phyloP scores from a whole-genome alignment of 2,113 vertebrate species.

The Cephalopholis sonnerati region DNA sequence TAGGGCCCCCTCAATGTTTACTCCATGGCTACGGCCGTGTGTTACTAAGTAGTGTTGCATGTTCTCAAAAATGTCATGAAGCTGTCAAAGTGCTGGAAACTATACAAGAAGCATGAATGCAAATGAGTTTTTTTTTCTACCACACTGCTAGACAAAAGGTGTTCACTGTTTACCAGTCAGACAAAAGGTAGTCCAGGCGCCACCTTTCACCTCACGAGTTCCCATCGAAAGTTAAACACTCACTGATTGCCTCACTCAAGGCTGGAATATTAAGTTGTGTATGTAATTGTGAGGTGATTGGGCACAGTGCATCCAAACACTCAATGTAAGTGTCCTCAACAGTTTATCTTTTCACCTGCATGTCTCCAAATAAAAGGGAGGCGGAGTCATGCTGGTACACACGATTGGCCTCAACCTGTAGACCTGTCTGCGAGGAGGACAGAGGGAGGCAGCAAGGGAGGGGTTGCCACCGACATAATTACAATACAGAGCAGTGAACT shows the following conservation, averaged over 20 bases:
- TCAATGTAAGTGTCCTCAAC: not conserved
- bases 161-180: not conserved
- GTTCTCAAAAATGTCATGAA: not conserved
- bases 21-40: too few relatives aligned
- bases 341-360: slow-evolving; percentile 62
- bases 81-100: not conserved
- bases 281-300: not conserved
- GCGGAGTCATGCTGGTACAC: slow-evolving; percentile 66
- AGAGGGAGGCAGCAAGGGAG: slow-evolving; percentile 65
- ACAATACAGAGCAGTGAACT: slow-evolving; percentile 46
- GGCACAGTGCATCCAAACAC: not conserved
- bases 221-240: not conserved
- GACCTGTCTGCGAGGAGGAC: slow-evolving; percentile 68
- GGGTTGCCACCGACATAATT: slow-evolving; percentile 58
- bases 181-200: not conserved
- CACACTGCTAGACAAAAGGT: not conserved
- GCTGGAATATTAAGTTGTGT: not conserved
- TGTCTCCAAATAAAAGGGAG: slow-evolving; percentile 40
- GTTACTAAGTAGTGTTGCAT: not conserved
- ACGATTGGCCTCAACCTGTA: slow-evolving; percentile 74
- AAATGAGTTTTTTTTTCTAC: not conserved
- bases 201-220: slow-evolving; percentile 7
- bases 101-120: not conserved
- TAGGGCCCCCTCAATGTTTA: too few relatives aligned
- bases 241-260: not conserved